Conservation (phyloP, 1,140 invertebrate species). For the Cydia amplana region DNA sequence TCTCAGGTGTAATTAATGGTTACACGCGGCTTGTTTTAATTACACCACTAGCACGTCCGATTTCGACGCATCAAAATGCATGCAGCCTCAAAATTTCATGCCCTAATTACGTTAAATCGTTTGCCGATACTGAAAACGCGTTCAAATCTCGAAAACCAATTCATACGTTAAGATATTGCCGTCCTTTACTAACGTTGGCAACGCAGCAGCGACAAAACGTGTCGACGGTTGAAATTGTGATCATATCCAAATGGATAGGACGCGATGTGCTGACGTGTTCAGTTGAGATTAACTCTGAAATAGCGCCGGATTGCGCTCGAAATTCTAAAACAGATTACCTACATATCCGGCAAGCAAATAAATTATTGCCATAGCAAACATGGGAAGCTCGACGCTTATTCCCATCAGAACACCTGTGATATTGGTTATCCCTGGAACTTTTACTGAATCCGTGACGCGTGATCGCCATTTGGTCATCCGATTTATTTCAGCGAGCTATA, state of each 20-base stretch:
- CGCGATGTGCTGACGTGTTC: constrained; percentile 10
- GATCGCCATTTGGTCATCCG: background rate
- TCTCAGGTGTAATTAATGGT: no score
- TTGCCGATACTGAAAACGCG: constrained; percentile 11
- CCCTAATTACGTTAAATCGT: constrained; percentile 27
- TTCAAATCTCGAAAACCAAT: background rate
- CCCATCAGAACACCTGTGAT: background rate
- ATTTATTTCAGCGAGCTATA: constrained; percentile 7
- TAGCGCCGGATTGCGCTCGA: constrained; percentile 3
- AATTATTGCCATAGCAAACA: background rate
- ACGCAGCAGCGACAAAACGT: background rate
- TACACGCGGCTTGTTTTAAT: background rate
- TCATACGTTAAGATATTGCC: background rate
- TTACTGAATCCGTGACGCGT: background rate
- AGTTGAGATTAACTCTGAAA: constrained; percentile 20
- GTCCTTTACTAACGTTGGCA: background rate
- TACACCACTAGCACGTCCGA: background rate
- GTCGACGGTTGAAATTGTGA: background rate
- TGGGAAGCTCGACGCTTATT: background rate
- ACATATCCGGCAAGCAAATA: constrained; percentile 14
- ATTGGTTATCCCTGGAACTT: background rate
- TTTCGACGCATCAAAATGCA: constrained; percentile 22
- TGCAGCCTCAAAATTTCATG: constrained; percentile 16
- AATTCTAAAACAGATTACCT: constrained; percentile 20
- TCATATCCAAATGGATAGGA: background rate